Base-by-base conservation (phyloP, 2,797 vertebrate genomes). In the Melanotaenia maccullochi region DNA sequence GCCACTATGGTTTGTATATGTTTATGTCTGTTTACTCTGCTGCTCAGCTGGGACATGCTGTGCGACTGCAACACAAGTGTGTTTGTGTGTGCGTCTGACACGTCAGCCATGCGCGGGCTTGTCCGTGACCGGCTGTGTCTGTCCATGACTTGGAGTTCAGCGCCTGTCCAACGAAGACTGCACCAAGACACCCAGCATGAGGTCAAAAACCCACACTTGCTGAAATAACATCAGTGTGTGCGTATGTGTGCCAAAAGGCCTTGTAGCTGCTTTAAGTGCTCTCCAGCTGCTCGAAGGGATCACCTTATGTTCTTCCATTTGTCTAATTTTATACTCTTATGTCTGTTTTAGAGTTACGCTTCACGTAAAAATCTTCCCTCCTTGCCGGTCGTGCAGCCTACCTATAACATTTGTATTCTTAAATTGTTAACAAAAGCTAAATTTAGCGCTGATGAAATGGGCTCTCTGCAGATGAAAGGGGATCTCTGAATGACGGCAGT, bases 171-270 rank as follows among this genome's bases (percentile, higher is more conserved):
- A 75, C 22, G 20, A 61, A 30, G 65, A 62, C 84, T 71, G 57
- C 24, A 20, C 60, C 13, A 2, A 62, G 62, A 76, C 70, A 77
- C 82, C 74, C 67, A 73, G 71, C 22, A 1, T 80, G 73, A 85
- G 85, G 89, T 90, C 82, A 73, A 51, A 35, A 73, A 80, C 77
- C 77, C 75, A 0, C 25, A 63, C 79, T 78, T 54, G 74, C 86
- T 93, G 82, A 88, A 92, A 91, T 77, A 93, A 93, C 89, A 91
- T 13, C 33, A 25, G 60, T 44, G 30, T 57, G 60, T n/a, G 47
- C 20, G 60, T 32, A 24, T 24, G 12, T 49, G 49, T 68, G 61
- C 76, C 84, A 81, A 81, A 83, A 76, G 76, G 65, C 61, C 11
- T 1, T 36, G 14, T 20, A 32, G 74, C 60, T 76, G 25, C 56